Evolutionary conservation across 2,888 invertebrate species (phyloP), one percentile per base, ranked within the genome.

Genomic region (Tiliacea citrago): DNA sequence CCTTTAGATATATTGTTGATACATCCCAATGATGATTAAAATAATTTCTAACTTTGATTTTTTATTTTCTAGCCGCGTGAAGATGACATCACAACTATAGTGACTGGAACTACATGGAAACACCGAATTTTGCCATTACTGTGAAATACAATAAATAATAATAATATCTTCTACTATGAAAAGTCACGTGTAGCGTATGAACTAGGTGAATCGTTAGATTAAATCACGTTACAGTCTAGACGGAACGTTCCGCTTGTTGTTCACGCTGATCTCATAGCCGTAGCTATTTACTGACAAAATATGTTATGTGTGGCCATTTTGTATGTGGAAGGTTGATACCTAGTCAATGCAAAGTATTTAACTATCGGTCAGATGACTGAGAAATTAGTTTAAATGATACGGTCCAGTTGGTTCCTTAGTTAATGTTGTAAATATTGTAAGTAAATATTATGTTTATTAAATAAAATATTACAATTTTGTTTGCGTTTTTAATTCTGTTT

Each of bases 331-430:
- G 76, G 21, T 76, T 29, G 45, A 75, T 73, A 69, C 71, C 80
- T 77, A 85, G 78, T 85, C 85, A 85, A 55, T 60, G 67, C 63
- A 63, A 81, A 83, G 73, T 83, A 68, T 83, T 85, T 70, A 77
- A 49, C 24, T n/a, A 60, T 73, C 61, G 49, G 69, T 76, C 61
- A 24, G 61, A 60, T 47, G 77, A 60, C 66, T 66, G 68, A 71
- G 62, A 60, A 29, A 47, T 61, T 71, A 60, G 57, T 66, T 74
- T 63, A 62, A 69, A 72, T 70, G 53, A 65, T 73, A 66, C 51
- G 68, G 62, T 73, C 76, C 80, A 58, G 72, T 73, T 82, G 71
- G 80, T 82, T 82, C 83, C 73, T 80, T 76, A 42, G 72, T 83
- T 69, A 77, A 55, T 45, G 35, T 73, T 71, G 57, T 82, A 83